A percentile compares a stretch with the other conserved stretches of the same genome.
phyloP scores from a whole-genome alignment of 2,888 invertebrate species.

The Xanthia icteritia region DNA sequence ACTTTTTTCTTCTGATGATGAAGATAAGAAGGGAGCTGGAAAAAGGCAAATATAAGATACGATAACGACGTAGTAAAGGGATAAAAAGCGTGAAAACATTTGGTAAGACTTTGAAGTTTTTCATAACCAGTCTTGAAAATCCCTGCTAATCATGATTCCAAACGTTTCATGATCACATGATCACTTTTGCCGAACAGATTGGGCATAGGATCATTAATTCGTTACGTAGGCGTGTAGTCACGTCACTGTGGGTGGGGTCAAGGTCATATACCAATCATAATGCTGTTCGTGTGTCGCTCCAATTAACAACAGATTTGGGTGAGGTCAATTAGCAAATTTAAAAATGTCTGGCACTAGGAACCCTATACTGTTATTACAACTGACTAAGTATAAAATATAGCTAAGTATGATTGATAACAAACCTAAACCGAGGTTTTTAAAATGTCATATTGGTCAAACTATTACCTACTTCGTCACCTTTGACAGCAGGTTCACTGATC shows the following conservation, averaged over 20 bases:
- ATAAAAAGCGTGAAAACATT: too few species aligned
- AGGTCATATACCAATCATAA: slow-evolving; percentile 56
- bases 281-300: slow-evolving; percentile 52
- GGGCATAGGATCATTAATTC: neutral
- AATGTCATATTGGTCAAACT: too few species aligned
- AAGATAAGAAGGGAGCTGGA: too few species aligned
- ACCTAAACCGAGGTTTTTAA: neutral
- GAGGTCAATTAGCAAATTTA: slow-evolving; percentile 59
- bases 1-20: neutral
- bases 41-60: neutral
- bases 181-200: too few species aligned
- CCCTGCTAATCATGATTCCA: too few species aligned
- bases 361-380: neutral
- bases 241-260: slow-evolving; percentile 46
- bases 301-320: slow-evolving; percentile 62
- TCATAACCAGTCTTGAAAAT: too few species aligned
- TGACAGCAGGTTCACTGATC: neutral
- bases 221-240: slow-evolving; percentile 39
- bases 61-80: too few species aligned
- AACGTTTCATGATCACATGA: too few species aligned
- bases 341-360: slow-evolving; percentile 29
- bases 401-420: neutral
- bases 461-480: neutral
- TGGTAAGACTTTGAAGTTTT: too few species aligned
- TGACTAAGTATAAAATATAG: neutral